These are phyloP conservation scores for Eupleurogrammus muticus DNA, from an alignment of 2,797 vertebrate genomes.

Conservation along the genomic window DNA sequence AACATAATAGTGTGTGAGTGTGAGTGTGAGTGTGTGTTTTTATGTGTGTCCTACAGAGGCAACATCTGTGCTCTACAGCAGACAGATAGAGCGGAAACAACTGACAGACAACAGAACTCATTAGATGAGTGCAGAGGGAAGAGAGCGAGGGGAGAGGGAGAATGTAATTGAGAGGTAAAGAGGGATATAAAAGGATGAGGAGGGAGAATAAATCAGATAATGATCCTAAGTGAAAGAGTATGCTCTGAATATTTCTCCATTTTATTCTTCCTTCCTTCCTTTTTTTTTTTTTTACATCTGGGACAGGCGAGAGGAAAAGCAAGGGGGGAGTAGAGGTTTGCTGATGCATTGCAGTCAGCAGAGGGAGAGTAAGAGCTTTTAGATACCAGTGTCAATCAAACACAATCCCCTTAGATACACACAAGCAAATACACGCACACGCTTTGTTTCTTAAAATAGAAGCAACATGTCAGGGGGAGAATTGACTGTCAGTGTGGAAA, in stretches of 20 bases:
- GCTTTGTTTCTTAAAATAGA: slow-evolving; percentile 65
- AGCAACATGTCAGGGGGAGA: slow-evolving; percentile 41
- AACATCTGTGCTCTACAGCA: slow-evolving; percentile 62
- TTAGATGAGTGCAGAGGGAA: slow-evolving; percentile 53
- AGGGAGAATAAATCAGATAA: slow-evolving; percentile 53
- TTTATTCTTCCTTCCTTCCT: not conserved
- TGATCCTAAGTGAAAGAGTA: slow-evolving; percentile 42
- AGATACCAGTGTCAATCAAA: slow-evolving; percentile 68
- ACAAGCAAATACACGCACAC: slow-evolving; percentile 47
- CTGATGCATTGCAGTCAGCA: slow-evolving; percentile 65
- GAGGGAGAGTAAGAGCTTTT: slow-evolving; percentile 54
- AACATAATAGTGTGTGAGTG: slow-evolving; percentile 10
- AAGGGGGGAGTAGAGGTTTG: slow-evolving; percentile 22
- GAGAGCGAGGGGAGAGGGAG: slow-evolving; percentile 18
- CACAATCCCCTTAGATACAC: slow-evolving; percentile 56
- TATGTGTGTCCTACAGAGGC: slow-evolving; percentile 26
- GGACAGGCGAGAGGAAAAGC: slow-evolving; percentile 2
- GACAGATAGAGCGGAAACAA: slow-evolving; percentile 60
- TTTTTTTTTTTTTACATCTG: slow-evolving; percentile 23
- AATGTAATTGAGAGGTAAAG: slow-evolving; percentile 39
- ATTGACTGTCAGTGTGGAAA: slow-evolving; percentile 42
- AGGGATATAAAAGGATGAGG: slow-evolving; percentile 42
- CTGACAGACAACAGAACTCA: slow-evolving; percentile 62
- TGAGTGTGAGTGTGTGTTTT: slow-evolving; percentile 1
- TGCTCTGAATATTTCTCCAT: slow-evolving; percentile 1